phyloP scores from a whole-genome alignment of 1,140 invertebrate species.

The Lordiphosa stackelbergi region DNA sequence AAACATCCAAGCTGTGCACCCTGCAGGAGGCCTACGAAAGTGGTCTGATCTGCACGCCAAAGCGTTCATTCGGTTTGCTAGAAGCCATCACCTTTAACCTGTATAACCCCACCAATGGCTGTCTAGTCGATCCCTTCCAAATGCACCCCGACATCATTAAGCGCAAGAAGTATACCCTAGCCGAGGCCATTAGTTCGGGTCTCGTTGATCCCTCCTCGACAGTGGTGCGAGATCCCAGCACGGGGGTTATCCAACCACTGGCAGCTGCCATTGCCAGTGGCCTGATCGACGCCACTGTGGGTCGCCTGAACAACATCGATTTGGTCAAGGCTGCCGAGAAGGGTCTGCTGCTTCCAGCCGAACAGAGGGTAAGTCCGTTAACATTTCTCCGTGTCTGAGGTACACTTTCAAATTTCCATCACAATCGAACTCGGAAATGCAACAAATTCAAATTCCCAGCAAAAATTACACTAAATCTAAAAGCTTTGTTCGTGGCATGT shows the following conservation, averaged over 20 bases:
- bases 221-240: conserved; percentile 88
- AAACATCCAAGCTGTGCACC: conserved; percentile 87
- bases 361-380: conserved; percentile 90
- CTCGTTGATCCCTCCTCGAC: conserved; percentile 91
- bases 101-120: conserved; percentile 88
- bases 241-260: conserved; percentile 86
- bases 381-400: conserved; percentile 2
- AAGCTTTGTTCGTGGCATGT: conserved; percentile 70
- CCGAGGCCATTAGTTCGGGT: conserved; percentile 86
- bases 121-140: conserved; percentile 88
- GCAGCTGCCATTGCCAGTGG: conserved; percentile 87
- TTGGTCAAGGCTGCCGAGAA: conserved; percentile 91
- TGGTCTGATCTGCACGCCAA: conserved; percentile 86
- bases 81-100: conserved; percentile 89
- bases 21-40: conserved; percentile 86
- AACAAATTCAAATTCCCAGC: conserved; percentile 43
- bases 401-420: conserved; percentile 28
- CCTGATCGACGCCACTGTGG: conserved; percentile 86
- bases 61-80: conserved; percentile 86
- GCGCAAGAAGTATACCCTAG: conserved; percentile 84
- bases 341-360: conserved; percentile 91
- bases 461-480: conserved; percentile 45
- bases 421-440: conserved; percentile 40
- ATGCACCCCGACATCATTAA: conserved; percentile 82
- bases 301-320: conserved; percentile 86